A percentile compares a stretch with the other conserved stretches of the same genome.
phyloP scores from a whole-genome alignment of 2,797 vertebrate genomes.

The Gymnodraco acuticeps region DNA sequence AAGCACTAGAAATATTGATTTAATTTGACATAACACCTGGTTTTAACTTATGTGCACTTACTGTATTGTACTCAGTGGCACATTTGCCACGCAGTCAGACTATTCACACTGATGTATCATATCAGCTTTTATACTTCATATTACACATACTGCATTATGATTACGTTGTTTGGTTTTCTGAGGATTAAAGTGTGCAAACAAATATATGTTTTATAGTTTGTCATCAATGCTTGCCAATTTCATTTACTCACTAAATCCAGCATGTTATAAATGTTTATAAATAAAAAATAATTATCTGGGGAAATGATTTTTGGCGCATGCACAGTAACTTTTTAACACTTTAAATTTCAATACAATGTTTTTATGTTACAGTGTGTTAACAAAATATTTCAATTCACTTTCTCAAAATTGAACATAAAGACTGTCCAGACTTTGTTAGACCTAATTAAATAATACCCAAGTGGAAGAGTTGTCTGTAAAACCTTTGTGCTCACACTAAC shows the following conservation, averaged over 20 bases:
- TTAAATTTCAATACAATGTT: constrained; percentile 21
- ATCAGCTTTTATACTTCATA: constrained; percentile 89
- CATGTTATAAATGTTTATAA: constrained; percentile 72
- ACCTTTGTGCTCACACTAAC: constrained; percentile 51
- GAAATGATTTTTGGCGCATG: constrained; percentile 65
- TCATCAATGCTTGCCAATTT: constrained; percentile 74
- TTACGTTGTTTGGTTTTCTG: constrained; percentile 86
- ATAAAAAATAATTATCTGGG: constrained; percentile 24
- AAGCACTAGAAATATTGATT: constrained; percentile 70
- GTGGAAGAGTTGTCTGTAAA: constrained; percentile 49
- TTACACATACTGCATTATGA: constrained; percentile 87
- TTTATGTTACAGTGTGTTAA: constrained; percentile 20
- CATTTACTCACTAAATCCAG: constrained; percentile 72
- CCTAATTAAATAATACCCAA: constrained; percentile 45
- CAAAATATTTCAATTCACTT: constrained; percentile 11
- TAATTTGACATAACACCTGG: constrained; percentile 85
- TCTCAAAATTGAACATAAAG: constrained; percentile 35
- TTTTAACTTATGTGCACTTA: constrained; percentile 94
- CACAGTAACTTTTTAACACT: constrained; percentile 55
- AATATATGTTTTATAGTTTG: constrained; percentile 72
- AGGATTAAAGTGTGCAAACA: constrained; percentile 85
- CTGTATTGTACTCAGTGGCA: constrained; percentile 90
- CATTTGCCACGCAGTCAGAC: constrained; percentile 86
- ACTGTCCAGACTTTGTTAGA: constrained; percentile 43
- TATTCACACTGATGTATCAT: constrained; percentile 92